Evolutionary conservation across 2,888 invertebrate species (phyloP), one percentile per base, ranked within the genome.

Genomic region (Brassicogethes aeneus): DNA sequence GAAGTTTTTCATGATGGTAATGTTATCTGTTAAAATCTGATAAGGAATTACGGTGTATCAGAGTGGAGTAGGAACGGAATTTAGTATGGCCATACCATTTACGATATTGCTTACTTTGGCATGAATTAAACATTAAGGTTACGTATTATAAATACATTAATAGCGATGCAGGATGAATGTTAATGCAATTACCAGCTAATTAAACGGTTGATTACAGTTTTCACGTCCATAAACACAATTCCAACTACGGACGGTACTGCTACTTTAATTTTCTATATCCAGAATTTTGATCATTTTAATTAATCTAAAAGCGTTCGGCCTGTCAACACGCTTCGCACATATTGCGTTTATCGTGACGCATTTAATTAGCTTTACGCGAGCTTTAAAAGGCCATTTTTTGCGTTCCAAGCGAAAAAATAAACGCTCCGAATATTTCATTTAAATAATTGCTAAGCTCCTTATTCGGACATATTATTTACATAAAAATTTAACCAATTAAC

Each of bases 91-190:
- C n/a, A n/a, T n/a, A n/a, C n/a, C n/a, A n/a, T n/a, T n/a, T n/a
- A n/a, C n/a, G n/a, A n/a, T n/a, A 23, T 23, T 10, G 23, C 23
- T 23, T 10, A 23, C 23, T 23, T 23, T 23, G 5, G 23, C 23
- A 23, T 23, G 23, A 23, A 23, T 23, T 23, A 23, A 23, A 23
- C 23, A 23, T 23, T 7, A 23, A 23, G 23, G 23, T 23, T 23
- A 10, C 23, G 23, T 32, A 32, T 32, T 32, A 32, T 32, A 32
- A 13, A 32, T 32, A 32, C 32, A 32, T 32, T 32, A 32, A 32
- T 10, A 12, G 7, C 3, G 10, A 13, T 13, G 14, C 13, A 3
- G 14, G 32, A 32, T 13, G 32, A 32, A 32, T 32, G 10, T 13
- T 32, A 13, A 32, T 32, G 32, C 32, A 23, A 23, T 23, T 23